Conservation (phyloP, 2,113 vertebrate genomes). For the Meles meles region DNA sequence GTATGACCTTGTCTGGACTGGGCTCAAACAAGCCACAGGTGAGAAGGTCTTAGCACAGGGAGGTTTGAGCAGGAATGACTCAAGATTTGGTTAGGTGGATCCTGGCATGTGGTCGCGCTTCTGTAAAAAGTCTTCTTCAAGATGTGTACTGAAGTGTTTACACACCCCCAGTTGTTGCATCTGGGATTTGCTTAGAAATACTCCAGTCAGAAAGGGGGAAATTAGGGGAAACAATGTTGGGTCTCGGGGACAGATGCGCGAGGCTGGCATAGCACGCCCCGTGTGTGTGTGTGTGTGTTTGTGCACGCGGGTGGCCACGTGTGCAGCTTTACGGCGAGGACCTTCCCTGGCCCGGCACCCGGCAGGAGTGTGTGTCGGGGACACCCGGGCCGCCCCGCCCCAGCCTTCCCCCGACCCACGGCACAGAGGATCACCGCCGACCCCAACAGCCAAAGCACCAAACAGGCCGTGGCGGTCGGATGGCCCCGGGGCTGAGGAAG, state of each 20-base stretch:
- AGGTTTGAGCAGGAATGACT: not conserved
- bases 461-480: not conserved
- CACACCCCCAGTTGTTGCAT: not conserved
- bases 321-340: not conserved
- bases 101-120: not conserved
- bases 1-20: not conserved
- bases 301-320: not conserved
- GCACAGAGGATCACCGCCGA: not conserved
- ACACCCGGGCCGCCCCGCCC: not conserved
- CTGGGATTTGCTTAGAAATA: not conserved
- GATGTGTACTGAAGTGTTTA: not conserved
- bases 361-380: not conserved
- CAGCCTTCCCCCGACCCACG: not conserved
- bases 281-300: not conserved
- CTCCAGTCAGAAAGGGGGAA: not conserved
- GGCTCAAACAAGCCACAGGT: not conserved
- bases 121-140: not conserved
- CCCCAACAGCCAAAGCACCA: not conserved
- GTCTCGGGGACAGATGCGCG: accelerated
- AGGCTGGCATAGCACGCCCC: not conserved
- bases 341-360: not conserved
- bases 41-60: not conserved
- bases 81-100: not conserved
- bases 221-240: not conserved
- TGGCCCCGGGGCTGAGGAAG: not conserved